Percentiles rank a stretch among this genome's conserved stretches.
These are phyloP conservation scores for Pangasius macronema DNA, from an alignment of 2,797 vertebrate species.

Conservation along the genomic window DNA sequence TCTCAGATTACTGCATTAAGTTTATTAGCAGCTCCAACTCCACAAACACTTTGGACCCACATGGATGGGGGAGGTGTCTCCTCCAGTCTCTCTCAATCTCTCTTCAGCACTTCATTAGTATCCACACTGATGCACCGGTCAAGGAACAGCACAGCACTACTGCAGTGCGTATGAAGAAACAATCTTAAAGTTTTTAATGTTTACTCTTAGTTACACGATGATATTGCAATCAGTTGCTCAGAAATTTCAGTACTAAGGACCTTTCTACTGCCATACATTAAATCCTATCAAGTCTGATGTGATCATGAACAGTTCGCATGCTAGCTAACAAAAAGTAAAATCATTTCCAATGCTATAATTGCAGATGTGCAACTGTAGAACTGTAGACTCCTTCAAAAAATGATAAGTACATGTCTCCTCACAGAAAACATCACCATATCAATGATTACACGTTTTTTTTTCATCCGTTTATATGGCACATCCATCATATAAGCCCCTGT, in stretches of 20 bases:
- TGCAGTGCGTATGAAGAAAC: neutral
- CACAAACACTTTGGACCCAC: constrained; percentile 72
- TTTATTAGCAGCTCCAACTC: constrained; percentile 83
- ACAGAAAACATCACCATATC: neutral
- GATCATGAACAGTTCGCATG: neutral
- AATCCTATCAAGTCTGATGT: neutral
- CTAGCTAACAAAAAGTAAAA: neutral
- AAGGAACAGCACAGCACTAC: neutral
- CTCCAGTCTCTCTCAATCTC: constrained; percentile 33
- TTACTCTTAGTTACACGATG: neutral
- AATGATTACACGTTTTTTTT: neutral
- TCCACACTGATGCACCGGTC: constrained; percentile 10
- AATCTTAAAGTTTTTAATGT: neutral
- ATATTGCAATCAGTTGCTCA: neutral
- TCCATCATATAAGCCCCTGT: too few species aligned
- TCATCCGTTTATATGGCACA: neutral
- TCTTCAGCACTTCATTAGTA: constrained; percentile 23
- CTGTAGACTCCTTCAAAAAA: neutral
- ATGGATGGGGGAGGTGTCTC: constrained; percentile 43
- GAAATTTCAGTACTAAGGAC: neutral
- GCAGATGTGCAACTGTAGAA: neutral
- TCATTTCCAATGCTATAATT: neutral
- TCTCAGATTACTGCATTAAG: constrained; percentile 82
- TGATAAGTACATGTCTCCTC: too few species aligned
- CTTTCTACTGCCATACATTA: neutral